Evolutionary conservation across 2,113 vertebrate genomes (phyloP).

Genomic region (Marmota flaviventris): DNA sequence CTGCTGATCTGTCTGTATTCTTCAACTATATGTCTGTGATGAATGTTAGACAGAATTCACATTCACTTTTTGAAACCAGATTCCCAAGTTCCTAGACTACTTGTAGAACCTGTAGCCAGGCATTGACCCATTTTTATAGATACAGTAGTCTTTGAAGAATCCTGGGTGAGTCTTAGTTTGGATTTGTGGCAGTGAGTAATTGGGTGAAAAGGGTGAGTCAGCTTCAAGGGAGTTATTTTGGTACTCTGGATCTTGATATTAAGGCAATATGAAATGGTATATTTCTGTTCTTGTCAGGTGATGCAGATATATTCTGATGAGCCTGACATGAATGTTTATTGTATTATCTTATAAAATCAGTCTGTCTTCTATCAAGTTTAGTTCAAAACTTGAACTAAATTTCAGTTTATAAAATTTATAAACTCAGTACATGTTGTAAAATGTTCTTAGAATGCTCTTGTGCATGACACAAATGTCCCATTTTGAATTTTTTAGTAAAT

Average conservation of each 20-base stretch:
- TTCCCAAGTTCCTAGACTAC: constrained; percentile 27
- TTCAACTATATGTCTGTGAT: constrained; percentile 10
- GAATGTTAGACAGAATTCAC: constrained; percentile 20
- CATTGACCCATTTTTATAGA: constrained; percentile 1
- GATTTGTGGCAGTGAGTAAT: constrained; percentile 4
- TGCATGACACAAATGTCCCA: not conserved
- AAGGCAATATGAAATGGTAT: constrained; percentile 31
- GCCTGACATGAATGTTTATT: not conserved
- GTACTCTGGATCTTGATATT: constrained; percentile 35
- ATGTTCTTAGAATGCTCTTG: constrained; percentile 6
- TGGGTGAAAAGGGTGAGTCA: not conserved
- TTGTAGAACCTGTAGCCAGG: not conserved
- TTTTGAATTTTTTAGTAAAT: constrained; percentile 51
- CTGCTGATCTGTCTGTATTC: not conserved
- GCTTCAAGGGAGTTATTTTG: constrained; percentile 29
- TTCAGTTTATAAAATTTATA: constrained; percentile 46
- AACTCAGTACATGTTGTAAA: constrained; percentile 30
- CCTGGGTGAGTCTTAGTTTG: constrained; percentile 17
- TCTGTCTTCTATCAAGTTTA: not conserved
- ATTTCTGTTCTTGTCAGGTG: constrained; percentile 38
- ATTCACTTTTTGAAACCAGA: constrained; percentile 19
- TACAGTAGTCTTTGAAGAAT: not conserved
- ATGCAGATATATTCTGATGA: constrained; percentile 35
- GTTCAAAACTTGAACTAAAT: constrained; percentile 54
- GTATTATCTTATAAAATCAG: constrained; percentile 19